Evolutionary conservation across 2,888 invertebrate genomes (phyloP), one percentile per base, ranked within the genome.

Genomic region (Eupithecia subfuscata): DNA sequence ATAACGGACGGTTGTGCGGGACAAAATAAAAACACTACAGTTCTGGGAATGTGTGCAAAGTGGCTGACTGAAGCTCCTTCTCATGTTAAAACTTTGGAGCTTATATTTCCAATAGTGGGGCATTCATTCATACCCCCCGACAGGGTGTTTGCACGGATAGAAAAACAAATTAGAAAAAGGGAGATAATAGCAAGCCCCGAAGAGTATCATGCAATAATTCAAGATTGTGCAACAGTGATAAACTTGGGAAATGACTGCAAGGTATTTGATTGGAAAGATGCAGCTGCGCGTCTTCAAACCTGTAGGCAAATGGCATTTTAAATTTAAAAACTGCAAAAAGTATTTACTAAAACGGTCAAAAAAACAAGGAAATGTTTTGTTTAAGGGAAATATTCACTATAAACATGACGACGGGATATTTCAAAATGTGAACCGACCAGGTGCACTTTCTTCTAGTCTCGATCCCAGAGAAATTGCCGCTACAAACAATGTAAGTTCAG

Each of bases 181-280:
- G n/a, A n/a, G n/a, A n/a, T n/a, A n/a, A n/a, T n/a, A n/a, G n/a
- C n/a, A n/a, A n/a, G n/a, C n/a, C n/a, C n/a, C n/a, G n/a, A 30
- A 60, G 67, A 70, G 67, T 74, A 74, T 74, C 69, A 70, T 60
- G 70, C 60, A 45, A 74, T 74, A 70, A 74, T 74, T 43, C 67
- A 74, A 70, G 70, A 70, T 52, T 70, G 60, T 56, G 70, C 70
- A 56, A 65, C 65, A 67, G 74, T 70, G 45, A 67, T n/a, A n/a
- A n/a, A n/a, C n/a, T n/a, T n/a, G 64, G 74, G 71, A 72, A 74
- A 70, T 68, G 78, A 78, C 48, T 76, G 64, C 48, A 76, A 78
- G 78, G 82, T 84, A 25, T 78, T 75, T 73, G 80, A 83, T 70
- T 83, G 79, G 79, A 82, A 81, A 48, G 77, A 75, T 11, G 79